Conservation (phyloP, 2,888 invertebrate species). For the Choristoneura rosaceana region DNA sequence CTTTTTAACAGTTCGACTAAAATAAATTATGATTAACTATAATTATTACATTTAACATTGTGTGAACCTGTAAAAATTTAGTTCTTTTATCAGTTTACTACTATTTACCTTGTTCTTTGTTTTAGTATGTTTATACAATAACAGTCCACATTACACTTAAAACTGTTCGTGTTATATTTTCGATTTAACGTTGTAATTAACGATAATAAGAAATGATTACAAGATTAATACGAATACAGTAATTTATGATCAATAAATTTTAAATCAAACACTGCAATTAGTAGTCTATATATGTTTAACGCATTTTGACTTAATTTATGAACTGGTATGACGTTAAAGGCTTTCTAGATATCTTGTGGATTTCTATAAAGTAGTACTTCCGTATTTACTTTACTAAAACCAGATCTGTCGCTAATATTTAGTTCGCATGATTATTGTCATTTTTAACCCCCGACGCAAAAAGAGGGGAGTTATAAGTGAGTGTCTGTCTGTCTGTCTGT, state of each 20-base stretch:
- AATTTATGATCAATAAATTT: conserved; percentile 27
- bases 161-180: neutral
- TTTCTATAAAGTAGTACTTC: neutral
- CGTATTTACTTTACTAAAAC: neutral
- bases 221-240: conserved; percentile 1
- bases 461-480: too few species aligned
- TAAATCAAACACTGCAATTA: conserved; percentile 16
- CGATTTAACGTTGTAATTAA: conserved; percentile 12
- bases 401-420: neutral
- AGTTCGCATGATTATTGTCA: neutral
- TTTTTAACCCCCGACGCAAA: too few species aligned
- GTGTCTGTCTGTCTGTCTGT: too few species aligned
- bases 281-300: conserved; percentile 8
- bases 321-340: neutral
- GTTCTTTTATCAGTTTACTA: too few species aligned
- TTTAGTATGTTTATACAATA: neutral
- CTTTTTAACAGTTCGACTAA: too few species aligned
- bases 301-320: neutral
- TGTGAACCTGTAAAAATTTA: too few species aligned
- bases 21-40: too few species aligned
- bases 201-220: conserved; percentile 10
- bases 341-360: neutral
- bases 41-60: too few species aligned
- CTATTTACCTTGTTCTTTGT: too few species aligned
- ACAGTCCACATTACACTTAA: neutral